Percentiles rank a stretch among this genome's conserved stretches.
phyloP scores from a whole-genome alignment of 2,797 vertebrate species.

The Ficedula albicollis region DNA sequence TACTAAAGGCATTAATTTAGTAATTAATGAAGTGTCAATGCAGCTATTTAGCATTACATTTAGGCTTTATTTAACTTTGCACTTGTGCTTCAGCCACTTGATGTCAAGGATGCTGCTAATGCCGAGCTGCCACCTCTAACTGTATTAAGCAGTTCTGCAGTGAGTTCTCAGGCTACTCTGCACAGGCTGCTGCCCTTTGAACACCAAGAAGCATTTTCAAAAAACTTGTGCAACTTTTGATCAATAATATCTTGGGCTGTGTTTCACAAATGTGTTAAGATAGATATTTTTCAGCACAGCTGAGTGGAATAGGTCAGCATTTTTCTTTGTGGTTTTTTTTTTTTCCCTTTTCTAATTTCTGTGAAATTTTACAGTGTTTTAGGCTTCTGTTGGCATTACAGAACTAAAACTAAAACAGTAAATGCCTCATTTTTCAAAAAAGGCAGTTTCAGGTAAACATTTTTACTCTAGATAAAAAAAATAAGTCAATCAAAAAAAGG shows the following conservation, averaged over 20 bases:
- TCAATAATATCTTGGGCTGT: background rate
- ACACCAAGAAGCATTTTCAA: background rate
- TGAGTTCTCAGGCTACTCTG: background rate
- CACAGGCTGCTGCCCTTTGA: background rate
- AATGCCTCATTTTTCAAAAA: background rate
- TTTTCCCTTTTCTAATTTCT: background rate
- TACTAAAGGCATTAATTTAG: conserved; percentile 30
- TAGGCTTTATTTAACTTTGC: background rate
- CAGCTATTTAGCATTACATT: background rate
- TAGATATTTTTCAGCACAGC: background rate
- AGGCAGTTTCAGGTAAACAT: background rate
- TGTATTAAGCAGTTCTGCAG: background rate
- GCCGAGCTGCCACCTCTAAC: background rate
- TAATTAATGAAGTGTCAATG: conserved; percentile 36
- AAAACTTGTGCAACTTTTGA: background rate
- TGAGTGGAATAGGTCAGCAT: background rate
- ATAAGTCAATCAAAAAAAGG: background rate
- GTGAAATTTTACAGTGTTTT: background rate
- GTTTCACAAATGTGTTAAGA: background rate
- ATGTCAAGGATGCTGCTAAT: background rate
- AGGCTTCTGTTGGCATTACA: background rate
- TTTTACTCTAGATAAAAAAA: background rate
- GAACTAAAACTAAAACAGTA: background rate
- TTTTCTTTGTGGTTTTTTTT: background rate
- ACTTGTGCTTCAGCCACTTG: background rate